Conservation (phyloP, 2,888 invertebrate species). For the Fissipunctia ypsillon region DNA sequence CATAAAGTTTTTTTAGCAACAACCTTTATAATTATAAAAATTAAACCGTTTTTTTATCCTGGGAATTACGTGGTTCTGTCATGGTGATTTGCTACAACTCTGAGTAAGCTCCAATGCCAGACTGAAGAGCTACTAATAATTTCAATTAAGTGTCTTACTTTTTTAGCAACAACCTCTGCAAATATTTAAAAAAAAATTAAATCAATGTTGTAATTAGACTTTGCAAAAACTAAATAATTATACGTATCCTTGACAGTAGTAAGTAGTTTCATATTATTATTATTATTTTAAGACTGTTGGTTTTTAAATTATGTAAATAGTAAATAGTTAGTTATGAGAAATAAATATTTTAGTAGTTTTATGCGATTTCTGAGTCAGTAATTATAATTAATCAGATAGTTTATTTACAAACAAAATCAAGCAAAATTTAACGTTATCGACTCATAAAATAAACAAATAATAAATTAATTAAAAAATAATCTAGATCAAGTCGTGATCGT, state of each 20-base stretch:
- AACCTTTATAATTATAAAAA: not conserved
- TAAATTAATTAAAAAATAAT: slow-evolving; percentile 36
- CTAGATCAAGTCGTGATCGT: slow-evolving; percentile 52
- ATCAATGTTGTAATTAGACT: not conserved
- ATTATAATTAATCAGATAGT: not conserved
- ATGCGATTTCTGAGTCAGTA: not conserved
- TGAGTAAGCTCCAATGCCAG: not conserved
- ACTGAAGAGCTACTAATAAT: no score
- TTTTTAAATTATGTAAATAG: no score
- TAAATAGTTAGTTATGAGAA: no score
- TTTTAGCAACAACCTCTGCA: no score
- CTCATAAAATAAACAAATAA: not conserved
- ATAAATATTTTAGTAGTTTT: no score
- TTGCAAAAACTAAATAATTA: not conserved
- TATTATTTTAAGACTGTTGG: no score
- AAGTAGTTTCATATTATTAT: no score
- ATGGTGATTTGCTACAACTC: not conserved
- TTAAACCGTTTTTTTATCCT: no score
- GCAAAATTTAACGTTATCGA: not conserved
- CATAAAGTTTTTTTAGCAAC: not conserved
- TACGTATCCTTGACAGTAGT: not conserved
- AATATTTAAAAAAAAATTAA: not conserved
- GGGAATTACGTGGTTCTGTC: no score
- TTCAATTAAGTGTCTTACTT: no score
- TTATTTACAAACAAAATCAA: not conserved